Evolutionary conservation across 2,113 vertebrate genomes (phyloP), one percentile per base, ranked within the genome.

Genomic region (Sorex araneus): DNA sequence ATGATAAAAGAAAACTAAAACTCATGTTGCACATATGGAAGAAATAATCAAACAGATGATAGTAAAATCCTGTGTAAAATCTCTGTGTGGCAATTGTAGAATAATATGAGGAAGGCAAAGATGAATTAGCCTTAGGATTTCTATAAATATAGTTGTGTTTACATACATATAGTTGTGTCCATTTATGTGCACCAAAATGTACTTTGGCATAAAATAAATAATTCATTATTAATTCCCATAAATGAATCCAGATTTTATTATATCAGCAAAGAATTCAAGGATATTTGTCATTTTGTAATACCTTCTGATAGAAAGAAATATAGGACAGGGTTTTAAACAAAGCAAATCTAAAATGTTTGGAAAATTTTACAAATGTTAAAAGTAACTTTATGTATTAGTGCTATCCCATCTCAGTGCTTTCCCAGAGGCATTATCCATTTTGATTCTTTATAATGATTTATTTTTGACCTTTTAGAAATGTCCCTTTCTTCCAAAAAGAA

Each of bases 381-480:
- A 92, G 36, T 6, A 45, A 57, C 27, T 60, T 83, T 80, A 71
- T 60, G 92, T 64, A 54, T 4, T 3, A 67, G 30, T 86, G 18
- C 79, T 86, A 76, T 86, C 92, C 18, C 32, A 76, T 76, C 84
- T 92, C 76, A 88, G 67, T 85, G 45, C 60, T 76, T 92, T 86
- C 36, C 60, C 32, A 90, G 92, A 88, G 21, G 19, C n/a, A 45
- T 23, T 10, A 50, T 69, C 36, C 18, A 83, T 91, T 92, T 71
- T 63, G 8, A 73, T 73, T 63, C 67, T 95, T 92, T 16, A 77
- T 74, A 80, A 71, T 45, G 60, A 90, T 89, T 93, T 89, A 83
- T 93, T 89, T 93, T 89, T 89, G 79, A 94, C 94, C 32, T 93
- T 95, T 93, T 81, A 83, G 40, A 86, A 95, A 90, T 92, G 30